Percentiles rank a stretch among this genome's conserved stretches.
These are phyloP conservation scores for Aspidapion aeneum DNA, from an alignment of 2,888 invertebrate genomes.

Conservation along the genomic window DNA sequence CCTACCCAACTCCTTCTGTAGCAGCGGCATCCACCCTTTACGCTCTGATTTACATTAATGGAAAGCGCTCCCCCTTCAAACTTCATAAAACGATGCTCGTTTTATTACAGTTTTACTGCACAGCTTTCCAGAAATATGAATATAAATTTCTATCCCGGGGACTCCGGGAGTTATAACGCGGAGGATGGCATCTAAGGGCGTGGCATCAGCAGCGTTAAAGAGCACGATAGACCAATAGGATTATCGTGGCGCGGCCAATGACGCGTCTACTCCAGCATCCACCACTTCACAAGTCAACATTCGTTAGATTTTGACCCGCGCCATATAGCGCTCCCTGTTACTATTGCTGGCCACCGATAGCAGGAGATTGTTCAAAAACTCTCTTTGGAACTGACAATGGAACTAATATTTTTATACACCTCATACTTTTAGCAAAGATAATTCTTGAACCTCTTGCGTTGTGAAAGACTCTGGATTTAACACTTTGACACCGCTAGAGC, in stretches of 20 bases:
- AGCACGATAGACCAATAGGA: slow-evolving; percentile 35
- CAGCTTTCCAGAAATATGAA: not conserved
- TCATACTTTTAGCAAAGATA: too few species aligned
- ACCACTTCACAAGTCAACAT: slow-evolving; percentile 39
- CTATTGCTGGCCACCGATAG: not conserved
- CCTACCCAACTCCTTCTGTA: too few species aligned
- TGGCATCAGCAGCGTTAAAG: slow-evolving; percentile 32
- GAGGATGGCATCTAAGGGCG: slow-evolving; percentile 14
- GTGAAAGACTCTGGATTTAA: too few species aligned
- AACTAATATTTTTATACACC: too few species aligned
- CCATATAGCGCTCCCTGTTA: not conserved
- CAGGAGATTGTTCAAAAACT: not conserved
- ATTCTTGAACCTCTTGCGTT: too few species aligned
- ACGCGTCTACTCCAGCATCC: slow-evolving; percentile 38
- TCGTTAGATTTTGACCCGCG: slow-evolving; percentile 30
- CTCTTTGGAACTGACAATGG: too few species aligned
- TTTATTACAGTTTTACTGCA: not conserved
- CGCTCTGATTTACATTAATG: not conserved
- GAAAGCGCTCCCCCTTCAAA: not conserved
- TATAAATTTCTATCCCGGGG: not conserved
- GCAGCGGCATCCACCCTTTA: not conserved
- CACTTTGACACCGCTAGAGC: too few species aligned
- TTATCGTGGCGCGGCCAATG: slow-evolving; percentile 40
- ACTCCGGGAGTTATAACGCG: not conserved
- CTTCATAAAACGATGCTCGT: not conserved